Evolutionary conservation across 2,888 invertebrate species (phyloP).

Genomic region (Drosophila peninsularis): DNA sequence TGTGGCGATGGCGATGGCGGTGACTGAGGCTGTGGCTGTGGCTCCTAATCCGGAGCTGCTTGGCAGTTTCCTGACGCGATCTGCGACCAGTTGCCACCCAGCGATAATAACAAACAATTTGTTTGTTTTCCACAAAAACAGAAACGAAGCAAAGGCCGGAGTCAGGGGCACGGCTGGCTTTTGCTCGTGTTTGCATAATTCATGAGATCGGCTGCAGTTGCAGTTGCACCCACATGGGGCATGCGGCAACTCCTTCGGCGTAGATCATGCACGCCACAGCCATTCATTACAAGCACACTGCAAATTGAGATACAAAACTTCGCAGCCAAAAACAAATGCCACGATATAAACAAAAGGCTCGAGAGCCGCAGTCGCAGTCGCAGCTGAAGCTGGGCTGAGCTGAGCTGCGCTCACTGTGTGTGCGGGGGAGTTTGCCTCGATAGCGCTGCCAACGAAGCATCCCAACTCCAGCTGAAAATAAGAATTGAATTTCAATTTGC

Average conservation of each 20-base stretch:
- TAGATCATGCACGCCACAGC: constrained; percentile 44
- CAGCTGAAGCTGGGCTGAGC: too few relatives aligned
- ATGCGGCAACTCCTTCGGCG: constrained; percentile 41
- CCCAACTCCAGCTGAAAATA: constrained; percentile 26
- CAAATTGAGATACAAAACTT: constrained; percentile 77
- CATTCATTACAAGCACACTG: constrained; percentile 68
- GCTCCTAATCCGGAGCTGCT: constrained; percentile 49
- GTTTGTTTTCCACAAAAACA: constrained; percentile 64
- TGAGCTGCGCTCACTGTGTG: constrained; percentile 17
- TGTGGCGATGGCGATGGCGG: neutral
- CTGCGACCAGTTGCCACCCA: constrained; percentile 66
- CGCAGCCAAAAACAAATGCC: constrained; percentile 28
- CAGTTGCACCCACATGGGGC: constrained; percentile 51
- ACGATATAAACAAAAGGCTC: constrained; percentile 31
- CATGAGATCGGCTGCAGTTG: constrained; percentile 54
- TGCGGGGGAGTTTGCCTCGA: constrained; percentile 38
- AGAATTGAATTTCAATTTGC: constrained; percentile 65
- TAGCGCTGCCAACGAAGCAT: constrained; percentile 33
- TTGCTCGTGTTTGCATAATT: constrained; percentile 72
- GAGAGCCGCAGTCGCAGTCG: neutral
- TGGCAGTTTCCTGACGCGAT: constrained; percentile 61
- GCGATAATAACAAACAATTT: constrained; percentile 79
- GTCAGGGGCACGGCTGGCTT: constrained; percentile 36
- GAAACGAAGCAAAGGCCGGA: neutral
- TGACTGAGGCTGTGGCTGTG: neutral